Conservation (phyloP, 2,113 vertebrate genomes). For the Pitta sordida region DNA sequence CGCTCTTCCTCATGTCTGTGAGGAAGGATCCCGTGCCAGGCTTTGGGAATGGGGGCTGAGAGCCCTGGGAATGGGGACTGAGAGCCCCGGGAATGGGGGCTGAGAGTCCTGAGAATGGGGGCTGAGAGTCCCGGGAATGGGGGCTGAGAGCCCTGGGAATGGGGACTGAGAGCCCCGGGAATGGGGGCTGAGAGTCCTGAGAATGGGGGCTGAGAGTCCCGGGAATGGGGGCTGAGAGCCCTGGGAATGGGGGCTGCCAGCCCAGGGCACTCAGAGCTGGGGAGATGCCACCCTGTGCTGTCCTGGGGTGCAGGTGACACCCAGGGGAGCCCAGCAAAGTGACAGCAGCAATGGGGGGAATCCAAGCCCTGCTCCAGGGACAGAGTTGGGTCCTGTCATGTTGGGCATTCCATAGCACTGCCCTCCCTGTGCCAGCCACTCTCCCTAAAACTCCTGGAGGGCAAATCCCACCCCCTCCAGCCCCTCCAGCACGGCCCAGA, state of each 20-base stretch:
- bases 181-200: too few relatives aligned
- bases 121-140: not conserved
- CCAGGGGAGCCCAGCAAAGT: too few relatives aligned
- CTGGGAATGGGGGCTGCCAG: too few relatives aligned
- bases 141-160: not conserved
- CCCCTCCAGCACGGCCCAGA: too few relatives aligned
- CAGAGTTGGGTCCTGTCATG: not conserved
- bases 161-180: not conserved
- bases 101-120: too few relatives aligned
- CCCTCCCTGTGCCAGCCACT: accelerated
- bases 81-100: not conserved
- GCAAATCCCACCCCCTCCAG: not conserved
- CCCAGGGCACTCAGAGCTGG: not conserved
- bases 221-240: too few relatives aligned
- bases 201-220: not conserved
- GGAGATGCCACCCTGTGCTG: not conserved
- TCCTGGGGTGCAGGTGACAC: not conserved
- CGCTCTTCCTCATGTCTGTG: constrained; percentile 88
- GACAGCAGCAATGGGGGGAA: not conserved
- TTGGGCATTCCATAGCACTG: too few relatives aligned
- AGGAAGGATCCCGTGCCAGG: not conserved
- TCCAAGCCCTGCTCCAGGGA: not conserved
- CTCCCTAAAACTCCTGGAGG: not conserved
- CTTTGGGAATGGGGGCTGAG: not conserved
- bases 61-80: not conserved